These are phyloP conservation scores for Conopomorpha cramerella DNA, from an alignment of 1,140 invertebrate species.

Conservation along the genomic window DNA sequence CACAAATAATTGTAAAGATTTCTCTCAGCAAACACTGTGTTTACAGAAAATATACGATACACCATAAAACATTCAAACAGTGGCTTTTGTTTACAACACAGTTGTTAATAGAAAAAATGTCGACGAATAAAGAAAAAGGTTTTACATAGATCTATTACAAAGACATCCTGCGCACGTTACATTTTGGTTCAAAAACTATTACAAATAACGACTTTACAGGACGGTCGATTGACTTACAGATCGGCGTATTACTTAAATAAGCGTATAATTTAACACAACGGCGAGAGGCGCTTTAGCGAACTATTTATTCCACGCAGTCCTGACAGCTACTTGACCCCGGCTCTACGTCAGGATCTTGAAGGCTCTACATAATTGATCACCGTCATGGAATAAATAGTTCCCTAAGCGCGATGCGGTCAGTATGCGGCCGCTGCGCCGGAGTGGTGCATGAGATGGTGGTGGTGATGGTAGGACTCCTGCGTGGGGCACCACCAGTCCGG, in stretches of 20 bases:
- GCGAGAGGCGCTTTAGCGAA: conserved; percentile 36
- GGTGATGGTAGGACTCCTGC: conserved; percentile 47
- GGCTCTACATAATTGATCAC: background rate
- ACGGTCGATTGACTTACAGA: too few relatives aligned
- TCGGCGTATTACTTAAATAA: too few relatives aligned
- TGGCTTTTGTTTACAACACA: conserved; percentile 26
- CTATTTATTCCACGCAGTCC: conserved; percentile 45
- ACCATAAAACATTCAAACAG: conserved; percentile 24
- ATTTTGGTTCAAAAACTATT: too few relatives aligned
- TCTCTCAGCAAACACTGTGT: too few relatives aligned
- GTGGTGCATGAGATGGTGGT: conserved; percentile 51
- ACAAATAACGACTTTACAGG: too few relatives aligned
- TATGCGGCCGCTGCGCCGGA: conserved; percentile 53
- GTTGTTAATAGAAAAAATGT: conserved; percentile 22
- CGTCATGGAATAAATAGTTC: conserved; percentile 47
- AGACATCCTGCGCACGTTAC: too few relatives aligned
- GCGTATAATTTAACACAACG: conserved; percentile 1
- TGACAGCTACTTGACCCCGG: too few relatives aligned
- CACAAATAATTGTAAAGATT: too few relatives aligned
- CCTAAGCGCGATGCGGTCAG: conserved; percentile 59
- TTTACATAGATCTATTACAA: too few relatives aligned
- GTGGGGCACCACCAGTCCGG: conserved; percentile 57
- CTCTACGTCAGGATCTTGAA: background rate
- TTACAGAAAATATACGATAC: conserved; percentile 30
- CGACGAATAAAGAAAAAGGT: too few relatives aligned